Base-by-base conservation (phyloP, 2,797 vertebrate species). In the Premnoplex brunnescens region DNA sequence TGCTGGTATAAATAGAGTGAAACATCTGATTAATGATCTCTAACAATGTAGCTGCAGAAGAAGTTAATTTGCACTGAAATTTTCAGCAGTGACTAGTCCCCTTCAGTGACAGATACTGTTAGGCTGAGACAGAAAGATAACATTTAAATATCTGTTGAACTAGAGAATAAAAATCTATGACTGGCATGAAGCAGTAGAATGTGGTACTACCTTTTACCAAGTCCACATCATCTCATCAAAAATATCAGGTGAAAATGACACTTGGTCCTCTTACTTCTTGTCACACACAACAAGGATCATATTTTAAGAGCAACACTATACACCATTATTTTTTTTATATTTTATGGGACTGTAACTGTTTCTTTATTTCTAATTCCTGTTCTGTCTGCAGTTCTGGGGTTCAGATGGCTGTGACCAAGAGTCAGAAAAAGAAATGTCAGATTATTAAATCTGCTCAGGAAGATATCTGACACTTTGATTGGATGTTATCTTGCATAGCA, bases 401-500 rank as follows among this genome's bases (percentile, higher is more conserved):
- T 96, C 80, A 84, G 63, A 76, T 88, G 36, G 11, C 66, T 93
- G 76, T 81, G 88, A 93, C 89, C 91, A 49, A 37, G n/a, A 88
- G 55, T 84, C 73, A 90, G 59, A 37, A 88, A 81, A 88, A 86
- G 51, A 95, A 91, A 93, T 88, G 77, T 91, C 88, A 87, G 69
- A 66, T 46, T 95, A 52, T 76, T 94, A 81, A 89, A 82, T 88
- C 51, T 86, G 66, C 19, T 80, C 46, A 72, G 54, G 46, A 89
- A 84, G 30, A 51, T 95, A 81, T 63, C n/a, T 93, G 74, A 34
- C 73, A 79, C 46, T 90, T 71, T 75, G 62, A 84, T 90, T 62
- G 81, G 43, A 79, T 88, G 85, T 95, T 80, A 93, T 90, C 83
- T 91, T 94, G 76, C 48, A 55, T 37, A 72, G 76, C 73, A 95